Conservation (phyloP, 2,113 vertebrate genomes). For the Porphyrio hochstetteri region DNA sequence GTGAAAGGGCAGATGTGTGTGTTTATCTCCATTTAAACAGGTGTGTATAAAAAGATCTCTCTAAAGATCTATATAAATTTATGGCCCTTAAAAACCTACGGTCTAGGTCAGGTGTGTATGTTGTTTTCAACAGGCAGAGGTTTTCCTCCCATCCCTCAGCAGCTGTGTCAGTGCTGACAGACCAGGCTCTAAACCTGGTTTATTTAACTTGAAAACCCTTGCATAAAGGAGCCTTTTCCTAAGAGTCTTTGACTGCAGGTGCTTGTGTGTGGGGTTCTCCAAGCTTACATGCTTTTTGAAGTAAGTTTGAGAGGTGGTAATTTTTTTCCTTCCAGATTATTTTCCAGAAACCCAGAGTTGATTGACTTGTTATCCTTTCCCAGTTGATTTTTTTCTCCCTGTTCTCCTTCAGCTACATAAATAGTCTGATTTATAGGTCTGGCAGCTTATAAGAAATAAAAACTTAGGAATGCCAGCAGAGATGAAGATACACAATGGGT, state of each 20-base stretch:
- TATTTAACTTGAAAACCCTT: background rate
- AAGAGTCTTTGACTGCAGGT: background rate
- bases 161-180: background rate
- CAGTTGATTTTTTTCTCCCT: background rate
- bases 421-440: background rate
- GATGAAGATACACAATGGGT: background rate
- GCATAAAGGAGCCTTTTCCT: background rate
- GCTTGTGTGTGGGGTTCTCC: rapidly evolving
- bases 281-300: no score
- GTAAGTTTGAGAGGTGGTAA: background rate
- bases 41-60: no score
- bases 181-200: no score
- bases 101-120: rapidly evolving
- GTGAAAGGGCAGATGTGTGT: rapidly evolving
- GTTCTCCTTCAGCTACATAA: background rate
- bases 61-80: background rate
- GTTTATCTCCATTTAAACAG: background rate
- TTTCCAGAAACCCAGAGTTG: background rate
- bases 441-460: background rate
- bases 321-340: background rate
- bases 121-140: background rate
- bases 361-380: background rate
- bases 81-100: no score
- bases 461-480: background rate
- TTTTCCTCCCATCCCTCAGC: background rate